Conservation (phyloP, 2,113 vertebrate species). For the Fukomys damarensis region DNA sequence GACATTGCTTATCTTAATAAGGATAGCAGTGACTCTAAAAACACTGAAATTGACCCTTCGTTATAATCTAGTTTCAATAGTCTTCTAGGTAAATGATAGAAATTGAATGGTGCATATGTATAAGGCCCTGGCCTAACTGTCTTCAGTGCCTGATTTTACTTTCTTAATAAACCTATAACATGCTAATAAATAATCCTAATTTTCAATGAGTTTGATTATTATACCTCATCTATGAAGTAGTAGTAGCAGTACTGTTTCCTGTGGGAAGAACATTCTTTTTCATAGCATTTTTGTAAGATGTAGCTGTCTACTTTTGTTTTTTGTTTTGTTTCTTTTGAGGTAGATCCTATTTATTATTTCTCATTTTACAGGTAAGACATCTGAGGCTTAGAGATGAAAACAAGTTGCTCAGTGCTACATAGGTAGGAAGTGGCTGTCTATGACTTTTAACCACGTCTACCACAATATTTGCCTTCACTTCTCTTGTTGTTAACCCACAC, state of each 20-base stretch:
- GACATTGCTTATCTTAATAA: neutral
- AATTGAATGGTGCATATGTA: neutral
- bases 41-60: neutral
- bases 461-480: neutral
- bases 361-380: constrained; percentile 46
- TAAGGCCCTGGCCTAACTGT: neutral
- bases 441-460: neutral
- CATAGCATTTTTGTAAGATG: neutral
- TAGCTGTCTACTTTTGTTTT: neutral
- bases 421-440: constrained; percentile 24
- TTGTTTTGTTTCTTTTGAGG: constrained; percentile 38
- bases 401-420: constrained; percentile 26
- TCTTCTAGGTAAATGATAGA: neutral
- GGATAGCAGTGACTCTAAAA: neutral
- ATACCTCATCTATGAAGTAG: neutral
- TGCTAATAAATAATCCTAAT: neutral
- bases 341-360: constrained; percentile 68
- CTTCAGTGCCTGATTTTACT: neutral
- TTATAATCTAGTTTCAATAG: neutral
- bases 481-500: neutral
- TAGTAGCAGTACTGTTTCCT: neutral
- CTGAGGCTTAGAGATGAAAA: constrained; percentile 3
- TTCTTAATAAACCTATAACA: neutral
- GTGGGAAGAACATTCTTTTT: neutral
- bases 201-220: neutral